Percentiles rank a stretch among this genome's conserved stretches.
phyloP scores from a whole-genome alignment of 2,888 invertebrate species.

The Mycogona germanica region DNA sequence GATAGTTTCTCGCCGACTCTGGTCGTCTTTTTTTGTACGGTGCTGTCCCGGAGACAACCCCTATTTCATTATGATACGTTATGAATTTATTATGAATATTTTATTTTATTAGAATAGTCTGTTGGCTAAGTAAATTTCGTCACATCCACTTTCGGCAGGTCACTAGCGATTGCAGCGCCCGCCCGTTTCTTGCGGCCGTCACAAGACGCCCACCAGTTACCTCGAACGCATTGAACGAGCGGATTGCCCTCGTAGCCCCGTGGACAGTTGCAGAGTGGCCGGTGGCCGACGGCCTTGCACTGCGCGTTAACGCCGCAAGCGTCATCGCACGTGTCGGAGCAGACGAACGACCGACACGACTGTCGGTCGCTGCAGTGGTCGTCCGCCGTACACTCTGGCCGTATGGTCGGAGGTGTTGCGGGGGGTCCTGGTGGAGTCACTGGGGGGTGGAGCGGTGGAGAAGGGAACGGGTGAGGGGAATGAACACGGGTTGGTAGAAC shows the following conservation, averaged over 20 bases:
- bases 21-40: too few relatives aligned
- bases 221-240: constrained; percentile 44
- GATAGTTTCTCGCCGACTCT: too few relatives aligned
- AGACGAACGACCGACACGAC: constrained; percentile 25
- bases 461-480: background rate
- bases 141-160: background rate
- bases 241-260: constrained; percentile 69
- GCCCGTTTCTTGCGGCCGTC: background rate
- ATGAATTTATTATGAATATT: too few relatives aligned
- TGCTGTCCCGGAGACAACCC: too few relatives aligned
- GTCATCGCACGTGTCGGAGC: constrained; percentile 50
- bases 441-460: constrained; percentile 1
- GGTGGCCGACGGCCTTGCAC: constrained; percentile 58
- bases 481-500: background rate
- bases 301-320: constrained; percentile 26
- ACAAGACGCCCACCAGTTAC: too few relatives aligned
- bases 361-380: constrained; percentile 22
- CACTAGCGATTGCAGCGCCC: background rate
- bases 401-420: too few relatives aligned
- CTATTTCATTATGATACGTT: too few relatives aligned
- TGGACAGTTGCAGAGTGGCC: constrained; percentile 65
- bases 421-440: background rate
- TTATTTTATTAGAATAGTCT: too few relatives aligned
- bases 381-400: constrained; percentile 14
- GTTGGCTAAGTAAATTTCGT: background rate